These are phyloP conservation scores for Aythya baeri DNA, from an alignment of 2,113 vertebrate species.

Conservation along the genomic window DNA sequence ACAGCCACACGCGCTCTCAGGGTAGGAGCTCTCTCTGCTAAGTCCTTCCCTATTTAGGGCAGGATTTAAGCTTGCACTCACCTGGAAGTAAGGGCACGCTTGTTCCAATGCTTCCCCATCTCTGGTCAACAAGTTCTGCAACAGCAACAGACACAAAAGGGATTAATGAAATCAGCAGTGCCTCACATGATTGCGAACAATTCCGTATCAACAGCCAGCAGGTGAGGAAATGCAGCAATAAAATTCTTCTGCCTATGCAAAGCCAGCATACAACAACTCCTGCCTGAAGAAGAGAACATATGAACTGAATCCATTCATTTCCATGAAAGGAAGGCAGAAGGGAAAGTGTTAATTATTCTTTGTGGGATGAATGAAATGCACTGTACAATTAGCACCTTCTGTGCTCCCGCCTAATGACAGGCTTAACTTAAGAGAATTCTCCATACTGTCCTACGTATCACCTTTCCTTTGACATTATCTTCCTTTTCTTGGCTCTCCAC, in stretches of 20 bases:
- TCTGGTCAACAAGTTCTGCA: not conserved
- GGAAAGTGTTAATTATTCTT: conserved; percentile 60
- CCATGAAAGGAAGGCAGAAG: not conserved
- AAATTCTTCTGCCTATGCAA: not conserved
- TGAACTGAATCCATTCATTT: not conserved
- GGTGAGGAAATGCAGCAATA: not conserved
- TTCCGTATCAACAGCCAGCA: not conserved
- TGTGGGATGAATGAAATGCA: conserved; percentile 50
- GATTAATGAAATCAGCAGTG: not conserved
- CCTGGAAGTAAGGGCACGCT: not conserved
- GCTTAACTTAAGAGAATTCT: conserved; percentile 54
- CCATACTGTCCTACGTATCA: conserved; percentile 37
- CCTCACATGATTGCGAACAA: not conserved
- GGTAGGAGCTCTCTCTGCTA: not conserved
- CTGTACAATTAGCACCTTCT: conserved; percentile 56
- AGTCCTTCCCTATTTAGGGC: not conserved
- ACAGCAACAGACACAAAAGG: not conserved
- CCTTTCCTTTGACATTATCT: conserved; percentile 62
- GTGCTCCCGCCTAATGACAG: conserved; percentile 46
- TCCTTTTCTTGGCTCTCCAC: conserved; percentile 51
- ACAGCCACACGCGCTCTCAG: not conserved
- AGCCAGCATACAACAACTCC: not conserved
- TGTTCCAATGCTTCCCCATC: not conserved
- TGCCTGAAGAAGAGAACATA: not conserved
- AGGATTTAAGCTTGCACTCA: not conserved